Evolutionary conservation across 2,113 vertebrate species (phyloP), one percentile per base, ranked within the genome.

Genomic region (Sylvietta virens): DNA sequence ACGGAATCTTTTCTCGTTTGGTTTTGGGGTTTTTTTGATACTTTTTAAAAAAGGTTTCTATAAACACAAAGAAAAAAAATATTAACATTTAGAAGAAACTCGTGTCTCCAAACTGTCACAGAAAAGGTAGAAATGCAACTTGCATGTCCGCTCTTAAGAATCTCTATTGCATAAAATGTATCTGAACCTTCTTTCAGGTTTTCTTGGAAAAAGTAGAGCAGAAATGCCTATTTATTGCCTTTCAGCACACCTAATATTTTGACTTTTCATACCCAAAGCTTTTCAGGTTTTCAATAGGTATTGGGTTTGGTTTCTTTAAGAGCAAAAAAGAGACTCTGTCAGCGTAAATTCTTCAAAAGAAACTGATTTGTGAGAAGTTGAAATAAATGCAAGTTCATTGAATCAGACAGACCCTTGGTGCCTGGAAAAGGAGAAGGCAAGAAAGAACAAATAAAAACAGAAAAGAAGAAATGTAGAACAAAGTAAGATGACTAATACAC

Each of bases 201-300:
- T 73, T 74, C 47, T 66, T 61, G 23, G 48, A 27, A 78, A 81
- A 69, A 69, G 9, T 8, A 14, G 9, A 35, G 18, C n/a, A 73
- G 44, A 65, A 57, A 7, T 1, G 0, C 4, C 0, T 35, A 44
- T 31, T 39, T 5, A 0, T 44, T 48, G 10, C 26, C 47, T 65
- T 56, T 74, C 56, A 51, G 44, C 13, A n/a, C 47, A 27, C 7
- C 51, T 35, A 51, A 54, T 71, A n/a, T 80, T 81, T 45, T 44
- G 24, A 30, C 27, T 48, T 21, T 28, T 35, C n/a, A 28, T 48
- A 57, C 22, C 10, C 27, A 72, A 83, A 66, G 22, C 4, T 50
- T 56, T 66, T 37, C 37, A 6, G 24, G 9, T 44, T 94, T 88
- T 57, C 51, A 65, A 7, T 18, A 27, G 19, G 5, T 22, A 9